Percentiles rank a stretch among this genome's conserved stretches.
Conservation (phyloP, 2,888 invertebrate species). For the Xestia sexstrigata region DNA sequence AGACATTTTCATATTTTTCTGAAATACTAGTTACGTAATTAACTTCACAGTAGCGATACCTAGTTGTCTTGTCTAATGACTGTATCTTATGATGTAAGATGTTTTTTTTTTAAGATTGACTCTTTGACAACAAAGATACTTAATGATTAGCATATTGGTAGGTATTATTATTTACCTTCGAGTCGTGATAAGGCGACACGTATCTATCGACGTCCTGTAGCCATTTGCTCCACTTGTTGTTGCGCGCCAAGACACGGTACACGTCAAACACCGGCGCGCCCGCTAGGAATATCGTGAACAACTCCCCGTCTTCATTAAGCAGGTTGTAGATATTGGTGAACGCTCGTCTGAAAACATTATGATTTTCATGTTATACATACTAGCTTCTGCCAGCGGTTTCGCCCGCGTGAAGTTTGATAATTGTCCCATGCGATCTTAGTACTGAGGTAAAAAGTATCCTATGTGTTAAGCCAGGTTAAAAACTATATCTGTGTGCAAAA, state of each 20-base stretch:
- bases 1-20: not conserved
- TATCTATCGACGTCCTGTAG: conserved; percentile 92
- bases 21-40: not conserved
- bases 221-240: conserved; percentile 90
- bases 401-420: no score
- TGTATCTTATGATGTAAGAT: no score
- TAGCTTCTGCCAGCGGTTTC: no score
- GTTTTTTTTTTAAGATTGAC: no score
- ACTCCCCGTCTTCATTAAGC: conserved; percentile 92
- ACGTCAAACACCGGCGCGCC: conserved; percentile 93
- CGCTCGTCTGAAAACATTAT: conserved; percentile 88
- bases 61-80: not conserved
- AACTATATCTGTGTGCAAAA: no score
- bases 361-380: no score
- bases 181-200: conserved; percentile 92
- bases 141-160: not conserved
- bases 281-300: conserved; percentile 92
- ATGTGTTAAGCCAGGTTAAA: no score
- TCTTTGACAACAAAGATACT: not conserved
- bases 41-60: not conserved
- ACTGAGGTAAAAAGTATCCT: no score
- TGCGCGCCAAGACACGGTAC: conserved; percentile 90
- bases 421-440: no score
- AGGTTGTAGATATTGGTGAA: conserved; percentile 91
- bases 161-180: conserved; percentile 39